phyloP scores from a whole-genome alignment of 2,113 vertebrate species.

The Nothocercus nigrocapillus region DNA sequence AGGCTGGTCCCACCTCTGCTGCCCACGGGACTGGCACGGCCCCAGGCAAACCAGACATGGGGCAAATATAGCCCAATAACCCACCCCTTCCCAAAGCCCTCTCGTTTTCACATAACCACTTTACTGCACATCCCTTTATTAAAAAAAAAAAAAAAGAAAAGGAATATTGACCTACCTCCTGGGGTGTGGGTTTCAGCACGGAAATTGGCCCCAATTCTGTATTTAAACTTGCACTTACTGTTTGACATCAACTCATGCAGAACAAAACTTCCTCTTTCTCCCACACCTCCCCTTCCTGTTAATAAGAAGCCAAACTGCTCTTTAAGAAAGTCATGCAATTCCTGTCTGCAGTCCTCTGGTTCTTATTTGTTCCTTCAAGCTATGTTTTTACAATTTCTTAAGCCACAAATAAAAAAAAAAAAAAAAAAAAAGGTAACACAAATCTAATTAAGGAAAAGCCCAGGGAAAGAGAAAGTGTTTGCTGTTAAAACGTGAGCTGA shows the following conservation, averaged over 20 bases:
- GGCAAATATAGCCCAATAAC: not conserved
- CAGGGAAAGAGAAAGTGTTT: constrained; percentile 49
- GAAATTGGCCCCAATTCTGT: not conserved
- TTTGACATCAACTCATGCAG: not conserved
- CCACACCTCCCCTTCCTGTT: not conserved
- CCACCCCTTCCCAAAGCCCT: not conserved
- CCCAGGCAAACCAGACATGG: not conserved
- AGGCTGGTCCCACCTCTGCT: not conserved
- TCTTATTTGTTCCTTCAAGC: constrained; percentile 22
- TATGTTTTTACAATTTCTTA: constrained; percentile 27
- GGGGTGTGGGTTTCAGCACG: not conserved
- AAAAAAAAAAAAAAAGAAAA: not conserved
- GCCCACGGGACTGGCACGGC: not conserved
- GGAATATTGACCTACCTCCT: not conserved
- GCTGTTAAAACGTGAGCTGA: constrained; percentile 18
- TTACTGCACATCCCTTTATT: not conserved
- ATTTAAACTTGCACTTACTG: not conserved
- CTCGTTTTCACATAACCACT: not conserved
- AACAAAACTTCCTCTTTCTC: not conserved
- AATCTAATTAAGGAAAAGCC: constrained; percentile 36
- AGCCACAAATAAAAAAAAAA: not conserved
- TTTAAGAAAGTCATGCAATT: constrained; percentile 6
- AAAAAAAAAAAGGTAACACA: not conserved
- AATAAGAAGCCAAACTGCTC: not conserved
- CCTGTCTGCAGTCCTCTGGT: not conserved